These are phyloP conservation scores for Sisyra nigra DNA, from an alignment of 2,888 invertebrate genomes.

Conservation along the genomic window DNA sequence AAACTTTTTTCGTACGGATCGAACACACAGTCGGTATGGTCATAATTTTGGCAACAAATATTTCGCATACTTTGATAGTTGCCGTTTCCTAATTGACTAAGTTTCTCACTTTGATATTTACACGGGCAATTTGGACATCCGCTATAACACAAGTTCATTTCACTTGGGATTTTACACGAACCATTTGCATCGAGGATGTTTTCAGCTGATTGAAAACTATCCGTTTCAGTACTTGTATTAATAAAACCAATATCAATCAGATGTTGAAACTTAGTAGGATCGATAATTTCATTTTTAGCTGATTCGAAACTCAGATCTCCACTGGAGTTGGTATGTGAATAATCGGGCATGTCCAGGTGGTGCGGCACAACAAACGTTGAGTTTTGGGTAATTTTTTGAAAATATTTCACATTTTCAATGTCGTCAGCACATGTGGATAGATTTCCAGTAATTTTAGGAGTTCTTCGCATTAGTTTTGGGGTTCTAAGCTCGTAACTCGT, in stretches of 20 bases:
- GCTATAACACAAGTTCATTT: slow-evolving; percentile 17
- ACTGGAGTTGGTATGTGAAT: slow-evolving; percentile 22
- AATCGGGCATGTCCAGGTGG: too few species aligned
- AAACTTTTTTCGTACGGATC: slow-evolving; percentile 6
- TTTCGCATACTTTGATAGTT: slow-evolving; percentile 4
- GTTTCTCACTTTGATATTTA: slow-evolving; percentile 6
- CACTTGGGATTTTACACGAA: background rate
- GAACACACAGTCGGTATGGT: slow-evolving; percentile 18
- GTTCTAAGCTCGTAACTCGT: slow-evolving; percentile 31
- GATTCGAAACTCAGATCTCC: slow-evolving; percentile 35
- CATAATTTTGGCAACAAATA: slow-evolving; percentile 20
- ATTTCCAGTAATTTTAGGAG: slow-evolving; percentile 47
- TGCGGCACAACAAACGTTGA: slow-evolving; percentile 11
- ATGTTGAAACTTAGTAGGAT: slow-evolving; percentile 5
- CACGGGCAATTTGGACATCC: slow-evolving; percentile 24
- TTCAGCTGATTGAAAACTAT: slow-evolving; percentile 36
- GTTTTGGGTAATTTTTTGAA: slow-evolving; percentile 29
- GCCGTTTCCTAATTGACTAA: background rate
- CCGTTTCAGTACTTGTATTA: slow-evolving; percentile 17
- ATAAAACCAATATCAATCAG: slow-evolving; percentile 1
- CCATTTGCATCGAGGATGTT: slow-evolving; percentile 25
- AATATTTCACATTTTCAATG: slow-evolving; percentile 35
- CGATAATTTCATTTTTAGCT: slow-evolving; percentile 24
- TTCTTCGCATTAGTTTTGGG: slow-evolving; percentile 42
- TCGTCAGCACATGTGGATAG: slow-evolving; percentile 50